These are phyloP conservation scores for Drosophila antonietae DNA, from an alignment of 2,888 invertebrate species.

Conservation along the genomic window DNA sequence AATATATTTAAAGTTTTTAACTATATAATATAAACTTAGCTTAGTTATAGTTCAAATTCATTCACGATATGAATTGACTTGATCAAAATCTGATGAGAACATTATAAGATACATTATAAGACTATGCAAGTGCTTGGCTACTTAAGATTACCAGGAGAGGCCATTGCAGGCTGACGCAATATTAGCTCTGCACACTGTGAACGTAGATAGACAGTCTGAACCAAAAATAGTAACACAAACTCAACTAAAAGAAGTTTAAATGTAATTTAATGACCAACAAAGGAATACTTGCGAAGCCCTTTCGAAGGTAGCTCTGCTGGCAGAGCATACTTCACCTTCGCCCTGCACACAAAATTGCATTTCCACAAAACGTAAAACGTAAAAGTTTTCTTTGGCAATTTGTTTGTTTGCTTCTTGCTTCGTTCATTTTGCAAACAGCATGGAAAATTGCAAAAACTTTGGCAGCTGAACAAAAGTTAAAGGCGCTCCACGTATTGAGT, in stretches of 20 bases:
- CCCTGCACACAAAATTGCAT: slow-evolving; percentile 37
- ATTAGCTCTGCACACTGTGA: not conserved
- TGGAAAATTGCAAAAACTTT: slow-evolving; percentile 71
- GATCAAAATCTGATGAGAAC: too few species aligned
- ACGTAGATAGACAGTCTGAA: slow-evolving; percentile 2
- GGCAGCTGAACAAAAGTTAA: slow-evolving; percentile 61
- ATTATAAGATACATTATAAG: not conserved
- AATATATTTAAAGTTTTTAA: too few species aligned
- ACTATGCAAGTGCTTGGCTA: not conserved
- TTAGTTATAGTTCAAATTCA: too few species aligned
- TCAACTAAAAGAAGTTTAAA: slow-evolving; percentile 45
- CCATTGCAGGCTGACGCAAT: not conserved
- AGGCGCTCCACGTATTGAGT: slow-evolving; percentile 54
- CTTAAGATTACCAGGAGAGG: not conserved
- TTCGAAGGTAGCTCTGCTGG: slow-evolving; percentile 3
- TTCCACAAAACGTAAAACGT: slow-evolving; percentile 59
- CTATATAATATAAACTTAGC: too few species aligned
- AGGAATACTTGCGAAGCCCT: slow-evolving; percentile 46
- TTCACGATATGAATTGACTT: too few species aligned
- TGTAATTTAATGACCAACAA: slow-evolving; percentile 69
- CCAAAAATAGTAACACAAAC: slow-evolving; percentile 23
- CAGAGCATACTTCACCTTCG: slow-evolving; percentile 13
- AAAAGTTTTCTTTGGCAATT: slow-evolving; percentile 71
- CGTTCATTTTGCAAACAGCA: slow-evolving; percentile 69
- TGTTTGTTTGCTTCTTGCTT: slow-evolving; percentile 71